Evolutionary conservation across 2,888 invertebrate species (phyloP).

Genomic region (Orthosia cruda): DNA sequence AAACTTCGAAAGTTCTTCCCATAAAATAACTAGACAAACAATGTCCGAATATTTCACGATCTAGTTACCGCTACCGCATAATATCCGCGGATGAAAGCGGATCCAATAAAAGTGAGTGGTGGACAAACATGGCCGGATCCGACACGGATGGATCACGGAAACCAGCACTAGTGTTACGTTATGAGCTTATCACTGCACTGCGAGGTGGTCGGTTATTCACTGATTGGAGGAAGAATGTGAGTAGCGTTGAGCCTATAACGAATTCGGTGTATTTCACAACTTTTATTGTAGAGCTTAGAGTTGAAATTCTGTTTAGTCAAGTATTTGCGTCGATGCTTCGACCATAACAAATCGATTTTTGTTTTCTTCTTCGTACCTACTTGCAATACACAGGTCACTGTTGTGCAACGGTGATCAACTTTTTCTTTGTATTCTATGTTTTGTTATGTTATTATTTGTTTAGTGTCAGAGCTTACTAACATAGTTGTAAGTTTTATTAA

Average conservation of each 20-base stretch:
- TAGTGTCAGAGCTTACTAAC: too few species aligned
- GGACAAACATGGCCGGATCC: constrained; percentile 62
- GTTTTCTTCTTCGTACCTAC: too few species aligned
- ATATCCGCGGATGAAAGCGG: too few species aligned
- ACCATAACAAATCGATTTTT: neutral
- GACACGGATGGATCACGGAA: constrained; percentile 38
- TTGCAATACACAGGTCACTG: too few species aligned
- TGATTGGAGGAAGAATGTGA: constrained; percentile 5
- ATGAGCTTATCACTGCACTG: constrained; percentile 42
- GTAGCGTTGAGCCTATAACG: neutral
- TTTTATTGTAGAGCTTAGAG: too few species aligned
- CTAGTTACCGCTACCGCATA: constrained; percentile 47
- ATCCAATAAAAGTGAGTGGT: constrained; percentile 67
- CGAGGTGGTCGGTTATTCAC: neutral
- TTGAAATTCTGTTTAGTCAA: neutral
- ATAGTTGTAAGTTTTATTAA: too few species aligned
- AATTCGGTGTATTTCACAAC: neutral
- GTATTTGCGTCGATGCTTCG: neutral
- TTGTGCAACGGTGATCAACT: too few species aligned
- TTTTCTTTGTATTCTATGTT: neutral
- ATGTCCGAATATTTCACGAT: constrained; percentile 60
- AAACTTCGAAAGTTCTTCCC: constrained; percentile 48
- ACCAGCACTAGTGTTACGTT: constrained; percentile 48
- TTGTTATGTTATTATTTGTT: too few species aligned
- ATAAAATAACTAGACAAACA: constrained; percentile 58